Percentiles rank a stretch among this genome's conserved stretches.
Conservation (phyloP, 53 echinoderm and acorn worm genomes). For the Paelopatides confundens region DNA sequence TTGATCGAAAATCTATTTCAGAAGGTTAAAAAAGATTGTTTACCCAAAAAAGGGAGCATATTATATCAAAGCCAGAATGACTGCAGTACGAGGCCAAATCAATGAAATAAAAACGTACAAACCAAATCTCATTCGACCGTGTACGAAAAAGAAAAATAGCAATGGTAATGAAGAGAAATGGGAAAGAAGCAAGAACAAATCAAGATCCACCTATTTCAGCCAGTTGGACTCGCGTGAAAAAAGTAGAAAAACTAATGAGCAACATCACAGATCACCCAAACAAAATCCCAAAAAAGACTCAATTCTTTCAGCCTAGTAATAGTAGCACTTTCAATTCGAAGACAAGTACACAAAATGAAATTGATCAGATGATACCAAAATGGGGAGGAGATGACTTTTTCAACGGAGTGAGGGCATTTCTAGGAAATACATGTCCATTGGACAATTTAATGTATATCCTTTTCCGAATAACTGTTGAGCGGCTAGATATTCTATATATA, state of each 20-base stretch:
- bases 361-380: no score
- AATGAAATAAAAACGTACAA: background rate
- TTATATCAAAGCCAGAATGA: background rate
- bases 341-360: no score
- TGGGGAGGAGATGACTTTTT: background rate
- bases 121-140: background rate
- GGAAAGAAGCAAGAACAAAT: background rate
- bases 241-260: no score
- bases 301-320: no score
- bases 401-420: background rate
- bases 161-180: background rate
- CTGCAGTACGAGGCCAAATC: background rate
- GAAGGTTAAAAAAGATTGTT: background rate
- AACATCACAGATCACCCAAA: no score
- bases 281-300: no score
- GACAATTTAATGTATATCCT: background rate
- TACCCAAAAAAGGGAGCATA: background rate
- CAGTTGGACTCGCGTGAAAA: no score
- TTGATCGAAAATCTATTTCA: background rate
- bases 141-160: background rate
- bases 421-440: background rate
- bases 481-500: background rate
- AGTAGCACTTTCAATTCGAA: no score
- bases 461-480: background rate
- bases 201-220: background rate